These are phyloP conservation scores for Willisornis vidua DNA, from an alignment of 2,113 vertebrate genomes.

Conservation along the genomic window DNA sequence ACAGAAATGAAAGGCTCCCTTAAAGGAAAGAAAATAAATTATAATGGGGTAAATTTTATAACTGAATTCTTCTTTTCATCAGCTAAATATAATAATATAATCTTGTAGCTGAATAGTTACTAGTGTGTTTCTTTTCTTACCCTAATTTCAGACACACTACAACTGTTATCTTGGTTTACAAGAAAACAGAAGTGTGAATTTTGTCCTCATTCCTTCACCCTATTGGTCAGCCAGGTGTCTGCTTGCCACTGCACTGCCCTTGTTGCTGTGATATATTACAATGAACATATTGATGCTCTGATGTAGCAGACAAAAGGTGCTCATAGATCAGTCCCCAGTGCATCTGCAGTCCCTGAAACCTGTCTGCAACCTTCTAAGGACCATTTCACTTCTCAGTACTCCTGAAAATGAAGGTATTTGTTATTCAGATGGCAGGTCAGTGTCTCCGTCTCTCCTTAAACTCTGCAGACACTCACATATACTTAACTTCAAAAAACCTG, in stretches of 20 bases:
- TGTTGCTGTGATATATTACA: not conserved
- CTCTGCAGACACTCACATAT: not conserved
- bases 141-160: not conserved
- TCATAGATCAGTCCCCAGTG: not conserved
- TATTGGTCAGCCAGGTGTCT: not conserved
- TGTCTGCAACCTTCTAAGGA: conserved; percentile 11
- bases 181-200: not conserved
- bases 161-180: not conserved
- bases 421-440: conserved; percentile 5
- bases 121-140: not conserved
- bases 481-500: not conserved
- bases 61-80: not conserved
- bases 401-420: conserved; percentile 11
- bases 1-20: not conserved
- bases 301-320: not conserved
- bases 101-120: not conserved
- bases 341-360: not conserved
- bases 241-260: not conserved
- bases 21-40: not conserved
- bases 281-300: conserved; percentile 16
- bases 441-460: not conserved
- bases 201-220: not conserved
- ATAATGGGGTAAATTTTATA: not conserved
- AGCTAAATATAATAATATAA: not conserved
- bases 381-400: not conserved